phyloP scores from a whole-genome alignment of 1,140 invertebrate species.

The Caenorhabditis briggsae region DNA sequence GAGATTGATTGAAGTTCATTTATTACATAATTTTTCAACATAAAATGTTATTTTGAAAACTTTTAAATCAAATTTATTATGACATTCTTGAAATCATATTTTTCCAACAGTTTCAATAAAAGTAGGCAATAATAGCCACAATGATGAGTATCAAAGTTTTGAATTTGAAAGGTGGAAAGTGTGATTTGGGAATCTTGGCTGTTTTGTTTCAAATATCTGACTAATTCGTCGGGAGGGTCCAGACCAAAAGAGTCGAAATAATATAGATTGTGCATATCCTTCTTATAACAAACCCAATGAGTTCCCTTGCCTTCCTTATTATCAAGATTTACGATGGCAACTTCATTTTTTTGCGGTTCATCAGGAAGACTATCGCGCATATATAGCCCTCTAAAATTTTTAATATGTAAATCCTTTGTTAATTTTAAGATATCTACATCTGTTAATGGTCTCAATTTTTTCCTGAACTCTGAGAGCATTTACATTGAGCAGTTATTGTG shows the following conservation, averaged over 20 bases:
- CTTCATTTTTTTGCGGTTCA: conserved; percentile 64
- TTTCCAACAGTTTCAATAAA: conserved; percentile 63
- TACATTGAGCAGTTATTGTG: too few species aligned
- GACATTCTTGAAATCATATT: not conserved
- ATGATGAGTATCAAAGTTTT: conserved; percentile 65
- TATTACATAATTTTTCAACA: too few species aligned
- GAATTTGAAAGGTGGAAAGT: conserved; percentile 65
- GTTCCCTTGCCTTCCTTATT: conserved; percentile 60
- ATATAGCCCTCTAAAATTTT: conserved; percentile 59
- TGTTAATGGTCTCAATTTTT: conserved; percentile 62
- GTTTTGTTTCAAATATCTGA: conserved; percentile 63
- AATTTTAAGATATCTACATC: conserved; percentile 58
- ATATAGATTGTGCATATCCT: conserved; percentile 57
- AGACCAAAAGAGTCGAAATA: conserved; percentile 66
- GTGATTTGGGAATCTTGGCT: conserved; percentile 4
- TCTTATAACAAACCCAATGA: conserved; percentile 66
- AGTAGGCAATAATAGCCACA: conserved; percentile 65
- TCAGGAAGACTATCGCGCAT: conserved; percentile 65
- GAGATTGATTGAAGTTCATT: too few species aligned
- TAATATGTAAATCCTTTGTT: conserved; percentile 57
- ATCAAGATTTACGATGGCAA: conserved; percentile 65
- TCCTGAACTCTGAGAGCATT: too few species aligned
- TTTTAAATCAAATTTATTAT: too few species aligned
- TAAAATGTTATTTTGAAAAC: too few species aligned
- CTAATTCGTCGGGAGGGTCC: conserved; percentile 62